Base-by-base conservation (phyloP, 2,797 vertebrate genomes). In the Siniperca obscura region DNA sequence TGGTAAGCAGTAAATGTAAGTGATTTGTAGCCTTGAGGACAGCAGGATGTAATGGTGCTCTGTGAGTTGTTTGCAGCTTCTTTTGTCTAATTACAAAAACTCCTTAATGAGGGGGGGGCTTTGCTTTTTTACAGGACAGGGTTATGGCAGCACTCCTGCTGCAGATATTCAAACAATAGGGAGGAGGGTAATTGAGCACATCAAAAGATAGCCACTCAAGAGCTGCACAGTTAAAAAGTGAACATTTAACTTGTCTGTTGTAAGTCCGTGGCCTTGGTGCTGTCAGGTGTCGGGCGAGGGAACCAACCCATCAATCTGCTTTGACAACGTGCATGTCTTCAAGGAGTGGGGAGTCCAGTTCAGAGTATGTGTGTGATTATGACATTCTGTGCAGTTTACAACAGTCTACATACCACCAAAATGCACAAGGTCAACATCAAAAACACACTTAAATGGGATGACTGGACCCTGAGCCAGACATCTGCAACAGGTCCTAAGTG, bases 401-500 rank as follows among this genome's bases (percentile, higher is more conserved):
- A 66, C 34, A 10, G 83, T 70, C 64, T 50, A 76, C 73, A 90
- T 86, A 83, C 80, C 85, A 57, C 66, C 61, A 87, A 84, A 88
- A 91, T 56, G 50, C 59, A 76, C 89, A 86, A 66, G 88, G 90
- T 91, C 90, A 91, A 95, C 94, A 95, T 95, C 93, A 95, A 95
- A 92, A 95, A 93, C 90, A 88, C 81, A 88, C 84, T 87, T 90
- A 82, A 91, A 86, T 71, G 85, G 83, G 85, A 87, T 86, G 86
- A 94, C 83, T 90, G 91, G 92, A 94, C 92, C 91, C 81, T 89
- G 44, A 91, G 93, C 89, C 90, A 94, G 94, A 95, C 94, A 95
- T 94, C 94, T 96, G 94, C 85, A 89, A 60, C 90, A 84, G 89
- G 84, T 92, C 87, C 87, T 93, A 95, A 95, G 93, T 92, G 94